Evolutionary conservation across 2,888 invertebrate species (phyloP), one percentile per base, ranked within the genome.

Genomic region (Stenolophus ochropezus): DNA sequence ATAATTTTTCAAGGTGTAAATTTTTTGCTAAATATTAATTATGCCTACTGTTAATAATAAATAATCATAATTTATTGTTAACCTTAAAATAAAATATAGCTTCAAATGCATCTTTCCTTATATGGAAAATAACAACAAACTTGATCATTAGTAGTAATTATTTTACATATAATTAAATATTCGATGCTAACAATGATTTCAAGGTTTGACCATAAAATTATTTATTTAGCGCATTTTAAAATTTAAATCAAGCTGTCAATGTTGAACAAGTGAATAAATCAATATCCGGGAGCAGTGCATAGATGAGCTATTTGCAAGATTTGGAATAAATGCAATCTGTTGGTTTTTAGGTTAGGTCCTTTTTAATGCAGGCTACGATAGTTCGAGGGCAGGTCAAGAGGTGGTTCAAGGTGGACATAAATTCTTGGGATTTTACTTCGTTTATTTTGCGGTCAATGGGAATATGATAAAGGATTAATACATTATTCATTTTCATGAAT

Each of bases 381-480:
- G 71, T 20, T 18, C 33, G 71, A 71, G 47, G 71, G 42, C 47
- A 27, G 47, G 21, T 20, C 33, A 16, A 11, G 61, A 61, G 20
- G 27, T 61, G 71, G 71, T 71, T 71, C 71, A 71, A 71, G 47
- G 71, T 71, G 25, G n/a, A 23, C 61, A 11, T 61, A 61, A 56
- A 56, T 56, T 18, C 56, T 56, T 56, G 21, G 56, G 56, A 56
- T 56, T 56, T 56, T 21, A 56, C 56, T 18, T 11, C 56, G 18
- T 56, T 56, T 21, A 56, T 56, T 21, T 56, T 56, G 56, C 56
- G 56, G 56, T 56, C 33, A 42, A 42, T 42, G 33, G 33, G 11
- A 42, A 42, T 42, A 42, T 42, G 4, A 42, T 42, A 42, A 42
- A 42, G 33, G 33, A 42, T 8, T 42, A 11, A 42, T 42, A 11